Base-by-base conservation (phyloP, 2,113 vertebrate genomes). In the Pimephales promelas region DNA sequence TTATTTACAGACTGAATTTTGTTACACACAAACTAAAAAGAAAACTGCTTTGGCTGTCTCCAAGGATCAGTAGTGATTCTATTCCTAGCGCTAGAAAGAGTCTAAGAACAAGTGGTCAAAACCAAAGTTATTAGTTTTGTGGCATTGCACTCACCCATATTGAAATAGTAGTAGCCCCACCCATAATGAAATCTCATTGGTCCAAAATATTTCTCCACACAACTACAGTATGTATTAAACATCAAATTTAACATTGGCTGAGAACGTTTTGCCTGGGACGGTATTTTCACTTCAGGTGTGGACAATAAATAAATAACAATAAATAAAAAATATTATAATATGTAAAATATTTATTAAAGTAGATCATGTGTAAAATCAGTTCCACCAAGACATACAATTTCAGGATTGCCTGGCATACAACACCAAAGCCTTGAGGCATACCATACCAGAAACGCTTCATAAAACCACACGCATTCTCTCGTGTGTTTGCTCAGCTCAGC, bases 401-500 rank as follows among this genome's bases (percentile, higher is more conserved):
- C 26, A 81, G 47, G 79, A 66, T 81, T 70, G 16, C 31, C 45
- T 54, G 43, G 26, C 54, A 72, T 57, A 73, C 22, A 40, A 70
- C 36, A 26, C 78, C 43, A 31, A 72, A 49, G 26, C 61, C 61
- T 9, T 13, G 8, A 81, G 62, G 22, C 82, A 74, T 43, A 57
- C 82, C 79, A 78, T 74, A 76, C 56, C 54, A 57, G 40, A 75
- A 57, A 79, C 57, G 49, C 31, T 54, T 36, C 14, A 34, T 54
- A 52, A 56, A 59, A n/a, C 75, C 52, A 83, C 76, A 61, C 20
- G 10, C 73, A 47, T 56, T 14, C 3, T 18, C n/a, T 18, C 43
- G n/a, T 62, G 72, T 79, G 74, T 75, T 62, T 54, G 83, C 71
- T 57, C 18, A 22, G 83, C 62, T 57, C 18, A 22, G 18, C 71